Base-by-base conservation (phyloP, 2,113 vertebrate genomes). In the Clarias macrocephalus region DNA sequence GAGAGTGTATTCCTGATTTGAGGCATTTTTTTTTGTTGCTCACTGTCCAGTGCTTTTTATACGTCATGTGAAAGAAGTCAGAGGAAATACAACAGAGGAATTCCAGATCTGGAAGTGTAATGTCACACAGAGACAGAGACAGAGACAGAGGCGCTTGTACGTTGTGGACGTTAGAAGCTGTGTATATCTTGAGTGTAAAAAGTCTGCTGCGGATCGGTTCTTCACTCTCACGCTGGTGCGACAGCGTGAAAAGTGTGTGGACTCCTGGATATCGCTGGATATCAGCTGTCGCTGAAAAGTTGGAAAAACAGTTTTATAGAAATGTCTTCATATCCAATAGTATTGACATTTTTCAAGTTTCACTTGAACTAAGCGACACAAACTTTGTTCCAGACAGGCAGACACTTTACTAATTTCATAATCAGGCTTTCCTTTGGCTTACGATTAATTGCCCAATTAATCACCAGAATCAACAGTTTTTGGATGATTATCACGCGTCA, bases 81-180 rank as follows among this genome's bases (percentile, higher is more conserved):
- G 18, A 72, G 15, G 37, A 9, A 9, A 19, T 37, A 0, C 37
- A n/a, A 19, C 18, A 37, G 37, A 37, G 18, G 30, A 37, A 72
- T 11, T 8, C 33, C 15, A 18, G 15, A 42, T 73, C 16, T 37
- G 30, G 7, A 15, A 19, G 15, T 72, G 37, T 68, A 16, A 12
- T 16, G 13, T 37, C 33, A 37, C 33, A 37, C 2, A 37, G 33
- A 37, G 33, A 37, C 2, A 37, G 33, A 30, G 5, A 13, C 3
- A 2, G 12, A 68, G 63, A 68, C n/a, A n/a, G n/a, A 3, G 18
- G 7, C 30, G 21, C 68, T 19, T 68, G 18, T 8, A 21, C 7
- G 66, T 19, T 72, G 70, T 73, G 33, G 19, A 42, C 18, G 4
- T n/a, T 63, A 23, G 92, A 88, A 23, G 92, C 87, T 12, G 88